Evolutionary conservation across 64 coral and sea anemone species (phyloP).

Genomic region (Acropora tenuis): DNA sequence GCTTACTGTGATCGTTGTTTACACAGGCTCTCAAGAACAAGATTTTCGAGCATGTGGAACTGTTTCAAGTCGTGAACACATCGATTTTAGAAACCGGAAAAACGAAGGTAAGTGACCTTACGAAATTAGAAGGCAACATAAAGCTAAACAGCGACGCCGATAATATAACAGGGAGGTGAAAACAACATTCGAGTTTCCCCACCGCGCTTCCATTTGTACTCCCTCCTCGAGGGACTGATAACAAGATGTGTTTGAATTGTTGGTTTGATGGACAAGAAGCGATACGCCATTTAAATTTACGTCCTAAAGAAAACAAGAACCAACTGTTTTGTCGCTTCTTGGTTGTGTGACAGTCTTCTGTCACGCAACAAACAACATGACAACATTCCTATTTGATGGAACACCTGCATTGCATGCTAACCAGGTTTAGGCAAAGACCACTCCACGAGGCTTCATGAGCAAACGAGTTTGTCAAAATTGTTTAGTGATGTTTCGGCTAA

Average conservation of each 20-base stretch:
- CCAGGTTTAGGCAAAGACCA: not conserved
- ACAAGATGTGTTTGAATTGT: too few species aligned
- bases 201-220: too few species aligned
- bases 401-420: not conserved
- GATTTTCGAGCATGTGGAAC: conserved; percentile 1
- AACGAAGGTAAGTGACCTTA: not conserved
- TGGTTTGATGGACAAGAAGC: too few species aligned
- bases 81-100: conserved; percentile 26
- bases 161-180: too few species aligned
- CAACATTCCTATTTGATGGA: too few species aligned
- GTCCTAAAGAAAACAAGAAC: too few species aligned
- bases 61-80: conserved; percentile 8
- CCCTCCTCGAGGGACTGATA: too few species aligned
- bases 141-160: not conserved
- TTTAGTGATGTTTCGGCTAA: not conserved
- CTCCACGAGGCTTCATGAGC: not conserved
- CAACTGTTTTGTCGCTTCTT: too few species aligned
- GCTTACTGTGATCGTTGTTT: not conserved
- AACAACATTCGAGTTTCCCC: too few species aligned
- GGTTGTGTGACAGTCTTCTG: too few species aligned
- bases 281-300: too few species aligned
- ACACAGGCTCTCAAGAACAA: conserved; percentile 28
- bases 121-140: not conserved
- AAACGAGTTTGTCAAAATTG: not conserved
- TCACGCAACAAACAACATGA: too few species aligned